phyloP scores from a whole-genome alignment of 2,797 vertebrate genomes.

The Esox masquinongy region DNA sequence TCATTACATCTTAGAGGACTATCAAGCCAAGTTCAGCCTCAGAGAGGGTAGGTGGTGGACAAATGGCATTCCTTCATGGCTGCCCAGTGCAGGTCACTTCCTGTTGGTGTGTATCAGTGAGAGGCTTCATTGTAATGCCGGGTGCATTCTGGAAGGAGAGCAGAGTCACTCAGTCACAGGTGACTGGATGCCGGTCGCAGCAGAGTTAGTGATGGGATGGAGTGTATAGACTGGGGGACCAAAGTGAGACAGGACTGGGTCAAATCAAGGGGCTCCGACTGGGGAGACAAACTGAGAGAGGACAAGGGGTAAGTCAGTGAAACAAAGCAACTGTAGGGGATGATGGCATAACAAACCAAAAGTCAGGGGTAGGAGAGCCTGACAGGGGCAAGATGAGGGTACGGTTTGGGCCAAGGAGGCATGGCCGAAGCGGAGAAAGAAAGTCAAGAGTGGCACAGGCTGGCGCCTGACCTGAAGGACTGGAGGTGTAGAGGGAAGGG shows the following conservation, averaged over 20 bases:
- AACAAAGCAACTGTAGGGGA: background rate
- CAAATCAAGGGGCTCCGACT: constrained; percentile 27
- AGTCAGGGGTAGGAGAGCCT: background rate
- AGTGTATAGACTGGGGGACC: constrained; percentile 30
- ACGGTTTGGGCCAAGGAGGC: background rate
- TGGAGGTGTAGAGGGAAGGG: background rate
- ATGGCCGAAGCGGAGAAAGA: background rate
- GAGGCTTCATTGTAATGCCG: constrained; percentile 74
- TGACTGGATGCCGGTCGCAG: constrained; percentile 58
- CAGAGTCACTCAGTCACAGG: constrained; percentile 72
- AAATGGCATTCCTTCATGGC: constrained; percentile 65
- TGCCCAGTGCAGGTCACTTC: constrained; percentile 60
- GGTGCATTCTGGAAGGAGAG: constrained; percentile 49
- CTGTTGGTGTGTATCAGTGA: constrained; percentile 63
- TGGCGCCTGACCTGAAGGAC: background rate
- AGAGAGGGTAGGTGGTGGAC: constrained; percentile 38
- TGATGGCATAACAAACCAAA: background rate
- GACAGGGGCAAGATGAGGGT: background rate
- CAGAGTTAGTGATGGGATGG: constrained; percentile 35
- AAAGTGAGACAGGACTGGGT: constrained; percentile 22
- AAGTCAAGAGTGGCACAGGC: background rate
- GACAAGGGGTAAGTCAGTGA: background rate
- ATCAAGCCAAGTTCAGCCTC: constrained; percentile 26
- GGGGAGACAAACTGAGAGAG: background rate
- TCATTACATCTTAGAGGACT: constrained; percentile 36